Evolutionary conservation across 2,797 vertebrate species (phyloP).

Genomic region (Notoglanidium macrostoma): DNA sequence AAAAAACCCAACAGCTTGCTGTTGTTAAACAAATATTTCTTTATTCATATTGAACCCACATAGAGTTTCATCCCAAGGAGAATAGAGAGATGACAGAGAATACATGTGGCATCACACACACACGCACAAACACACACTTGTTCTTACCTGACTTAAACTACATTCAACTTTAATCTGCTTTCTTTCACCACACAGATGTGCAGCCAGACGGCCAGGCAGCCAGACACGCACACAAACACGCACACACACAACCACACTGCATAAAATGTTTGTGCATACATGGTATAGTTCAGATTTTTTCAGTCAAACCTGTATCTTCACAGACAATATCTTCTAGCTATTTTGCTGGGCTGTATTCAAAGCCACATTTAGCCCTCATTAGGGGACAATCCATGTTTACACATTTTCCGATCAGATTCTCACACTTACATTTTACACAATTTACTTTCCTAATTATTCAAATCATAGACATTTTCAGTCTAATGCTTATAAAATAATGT

Average conservation of each 20-base stretch:
- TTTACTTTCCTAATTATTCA: slow-evolving; percentile 24
- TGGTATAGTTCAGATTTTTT: background rate
- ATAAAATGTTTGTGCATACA: background rate
- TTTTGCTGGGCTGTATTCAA: background rate
- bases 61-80: background rate
- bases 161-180: background rate
- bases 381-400: background rate
- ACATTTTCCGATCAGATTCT: background rate
- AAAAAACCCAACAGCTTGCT: background rate
- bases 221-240: background rate
- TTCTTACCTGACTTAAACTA: background rate
- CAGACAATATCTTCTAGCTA: background rate
- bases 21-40: slow-evolving; percentile 6
- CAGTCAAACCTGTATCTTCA: slow-evolving; percentile 7
- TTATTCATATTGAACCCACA: slow-evolving; percentile 1
- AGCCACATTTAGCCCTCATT: background rate
- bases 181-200: background rate
- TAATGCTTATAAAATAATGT: background rate
- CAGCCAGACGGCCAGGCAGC: background rate
- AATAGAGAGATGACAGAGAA: background rate
- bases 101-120: background rate
- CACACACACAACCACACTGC: background rate
- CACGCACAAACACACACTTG: background rate
- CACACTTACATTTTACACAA: background rate
- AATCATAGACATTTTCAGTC: slow-evolving; percentile 38